Base-by-base conservation (phyloP, 2,888 invertebrate species). In the Diabrotica balteata region DNA sequence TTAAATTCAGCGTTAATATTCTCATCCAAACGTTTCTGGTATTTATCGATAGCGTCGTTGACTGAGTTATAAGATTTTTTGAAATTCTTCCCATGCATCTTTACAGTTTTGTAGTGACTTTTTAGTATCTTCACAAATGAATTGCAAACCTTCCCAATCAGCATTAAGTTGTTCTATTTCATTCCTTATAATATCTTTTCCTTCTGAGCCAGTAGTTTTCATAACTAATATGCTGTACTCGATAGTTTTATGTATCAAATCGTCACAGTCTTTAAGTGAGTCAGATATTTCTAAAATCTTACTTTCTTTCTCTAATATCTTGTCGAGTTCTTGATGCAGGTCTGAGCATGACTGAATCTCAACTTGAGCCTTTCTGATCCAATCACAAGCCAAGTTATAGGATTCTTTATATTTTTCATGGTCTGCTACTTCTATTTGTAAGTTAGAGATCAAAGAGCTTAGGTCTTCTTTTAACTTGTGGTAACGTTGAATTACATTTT, bases 361-460 rank as follows among this genome's bases (percentile, higher is more conserved):
- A n/a, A 93, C 87, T 78, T 93, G 90, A 11, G 91, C 89, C 77
- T 90, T 91, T 44, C 93, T 88, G 42, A 97, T 88, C 94, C 94
- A 96, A 75, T 97, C 96, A 66, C 91, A 90, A 66, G 94, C 91
- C 76, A 90, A 92, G 77, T 93, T 92, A 76, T 92, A 91, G 0
- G 92, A 90, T 75, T 92, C 92, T 80, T 93, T 93, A 84, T 94
- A 96, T 77, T 91, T 90, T 76, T 95, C 95, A 79, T 97, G 97
- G 59, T 93, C 91, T 72, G 90, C 90, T 0, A 96, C 95, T 83
- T 94, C 93, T 66, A 90, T 89, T 80, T 96, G 95, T 53, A 95
- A 85, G 79, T 89, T 90, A 85, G 77, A 69, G 42, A 93, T 91
- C 78, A 90, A 89, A 59, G 89, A 89, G 69, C 86, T 86, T 0